A percentile compares a stretch with the other conserved stretches of the same genome.
Evolutionary conservation across 1,140 invertebrate species (phyloP).

Genomic region (Octopus sinensis): DNA sequence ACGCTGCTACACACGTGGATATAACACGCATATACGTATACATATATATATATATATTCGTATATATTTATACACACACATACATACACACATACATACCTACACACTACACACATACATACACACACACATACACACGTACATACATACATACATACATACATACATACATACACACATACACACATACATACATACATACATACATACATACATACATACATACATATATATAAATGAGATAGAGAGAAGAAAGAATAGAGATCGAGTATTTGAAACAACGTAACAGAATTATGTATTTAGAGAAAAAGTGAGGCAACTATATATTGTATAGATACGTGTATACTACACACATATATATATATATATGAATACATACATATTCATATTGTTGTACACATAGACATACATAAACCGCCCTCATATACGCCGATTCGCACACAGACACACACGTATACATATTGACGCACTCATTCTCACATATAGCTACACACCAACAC

Average conservation of each 20-base stretch:
- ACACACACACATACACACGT: not conserved
- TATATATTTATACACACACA: not conserved
- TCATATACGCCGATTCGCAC: not conserved
- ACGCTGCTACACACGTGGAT: not conserved
- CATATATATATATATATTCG: not conserved
- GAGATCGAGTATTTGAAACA: not conserved
- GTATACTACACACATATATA: not conserved
- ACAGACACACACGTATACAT: not conserved
- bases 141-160: not conserved
- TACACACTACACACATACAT: not conserved
- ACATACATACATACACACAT: not conserved
- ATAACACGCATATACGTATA: not conserved
- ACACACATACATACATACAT: not conserved
- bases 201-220: not conserved
- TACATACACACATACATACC: not conserved
- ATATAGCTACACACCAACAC: not conserved
- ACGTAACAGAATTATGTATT: not conserved
- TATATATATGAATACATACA: not conserved
- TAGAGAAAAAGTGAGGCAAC: not conserved
- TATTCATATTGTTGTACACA: not conserved
- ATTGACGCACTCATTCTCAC: not conserved
- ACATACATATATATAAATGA: not conserved
- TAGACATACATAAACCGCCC: not conserved
- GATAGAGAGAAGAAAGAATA: not conserved
- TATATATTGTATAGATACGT: not conserved